A percentile compares a stretch with the other conserved stretches of the same genome.
Evolutionary conservation across 1,140 invertebrate species (phyloP).

Genomic region (Neomicropteryx cornuta): DNA sequence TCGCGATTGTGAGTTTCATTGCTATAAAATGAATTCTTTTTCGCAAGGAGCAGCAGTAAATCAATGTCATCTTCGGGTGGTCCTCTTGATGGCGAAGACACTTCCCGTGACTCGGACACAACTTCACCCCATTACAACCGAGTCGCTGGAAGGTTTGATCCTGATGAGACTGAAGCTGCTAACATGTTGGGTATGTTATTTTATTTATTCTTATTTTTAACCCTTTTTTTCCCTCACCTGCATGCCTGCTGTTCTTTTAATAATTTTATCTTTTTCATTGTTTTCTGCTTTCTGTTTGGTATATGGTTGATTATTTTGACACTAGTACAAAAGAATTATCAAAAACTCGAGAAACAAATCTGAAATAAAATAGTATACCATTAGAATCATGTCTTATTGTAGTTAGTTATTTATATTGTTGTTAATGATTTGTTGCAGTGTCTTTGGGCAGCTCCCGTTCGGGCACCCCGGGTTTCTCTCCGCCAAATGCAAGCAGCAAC

Average conservation of each 20-base stretch:
- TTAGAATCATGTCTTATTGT: too few species aligned
- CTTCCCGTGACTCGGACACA: conserved; percentile 78
- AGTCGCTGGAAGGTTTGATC: conserved; percentile 70
- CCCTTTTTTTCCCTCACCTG: background rate
- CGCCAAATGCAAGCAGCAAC: conserved; percentile 47
- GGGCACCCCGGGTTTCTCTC: conserved; percentile 76
- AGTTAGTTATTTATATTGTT: too few species aligned
- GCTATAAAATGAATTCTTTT: too few species aligned
- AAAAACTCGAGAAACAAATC: too few species aligned
- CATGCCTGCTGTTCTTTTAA: background rate
- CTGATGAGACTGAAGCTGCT: conserved; percentile 92
- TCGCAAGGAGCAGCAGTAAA: conserved; percentile 39
- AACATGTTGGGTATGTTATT: conserved; percentile 74
- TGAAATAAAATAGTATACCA: too few species aligned
- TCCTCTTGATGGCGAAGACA: conserved; percentile 72
- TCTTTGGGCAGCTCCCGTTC: conserved; percentile 86
- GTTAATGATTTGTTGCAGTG: conserved; percentile 54
- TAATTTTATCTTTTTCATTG: background rate
- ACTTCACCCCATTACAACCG: conserved; percentile 67
- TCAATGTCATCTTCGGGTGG: conserved; percentile 35
- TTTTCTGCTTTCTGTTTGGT: background rate
- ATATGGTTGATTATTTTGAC: background rate
- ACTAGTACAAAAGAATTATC: too few species aligned
- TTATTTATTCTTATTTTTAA: conserved; percentile 3
- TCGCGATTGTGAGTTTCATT: too few species aligned